Percentiles rank a stretch among this genome's conserved stretches.
These are phyloP conservation scores for Idaea aversata DNA, from an alignment of 2,888 invertebrate genomes.

Conservation along the genomic window DNA sequence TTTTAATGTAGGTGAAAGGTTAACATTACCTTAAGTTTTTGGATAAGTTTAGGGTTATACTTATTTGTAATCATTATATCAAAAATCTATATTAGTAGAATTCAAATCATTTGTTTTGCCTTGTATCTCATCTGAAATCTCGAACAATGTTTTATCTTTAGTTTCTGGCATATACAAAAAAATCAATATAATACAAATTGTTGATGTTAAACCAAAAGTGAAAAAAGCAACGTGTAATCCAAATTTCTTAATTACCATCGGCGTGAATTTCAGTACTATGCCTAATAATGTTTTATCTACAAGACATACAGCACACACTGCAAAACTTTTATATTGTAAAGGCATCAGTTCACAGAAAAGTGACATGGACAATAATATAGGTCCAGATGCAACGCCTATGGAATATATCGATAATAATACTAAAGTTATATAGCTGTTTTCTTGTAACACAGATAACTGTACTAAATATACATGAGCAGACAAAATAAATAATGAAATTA, in stretches of 20 bases:
- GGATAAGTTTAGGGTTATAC: no score
- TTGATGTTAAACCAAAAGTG: slow-evolving; percentile 27
- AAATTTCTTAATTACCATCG: slow-evolving; percentile 30
- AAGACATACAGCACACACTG: slow-evolving; percentile 15
- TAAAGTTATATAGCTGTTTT: slow-evolving; percentile 14
- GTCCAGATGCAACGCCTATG: slow-evolving; percentile 36
- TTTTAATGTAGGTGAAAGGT: no score
- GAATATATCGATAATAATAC: slow-evolving; percentile 30
- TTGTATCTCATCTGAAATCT: slow-evolving; percentile 27
- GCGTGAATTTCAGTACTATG: slow-evolving; percentile 29
- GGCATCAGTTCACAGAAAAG: slow-evolving; percentile 35
- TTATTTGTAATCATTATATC: no score
- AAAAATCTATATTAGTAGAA: no score
- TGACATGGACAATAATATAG: slow-evolving; percentile 29
- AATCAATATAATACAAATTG: slow-evolving; percentile 25
- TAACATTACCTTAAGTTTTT: no score
- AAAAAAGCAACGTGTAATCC: slow-evolving; percentile 36
- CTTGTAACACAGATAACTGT: no score
- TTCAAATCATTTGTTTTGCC: no score
- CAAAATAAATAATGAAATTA: no score
- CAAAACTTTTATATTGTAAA: slow-evolving; percentile 28
- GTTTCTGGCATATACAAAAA: slow-evolving; percentile 48
- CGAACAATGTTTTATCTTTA: slow-evolving; percentile 47
- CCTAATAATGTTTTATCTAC: slow-evolving; percentile 3
- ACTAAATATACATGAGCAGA: no score